These are phyloP conservation scores for human DNA, from an alignment of 2,113 vertebrate genomes.

Conservation along the genomic window DNA sequence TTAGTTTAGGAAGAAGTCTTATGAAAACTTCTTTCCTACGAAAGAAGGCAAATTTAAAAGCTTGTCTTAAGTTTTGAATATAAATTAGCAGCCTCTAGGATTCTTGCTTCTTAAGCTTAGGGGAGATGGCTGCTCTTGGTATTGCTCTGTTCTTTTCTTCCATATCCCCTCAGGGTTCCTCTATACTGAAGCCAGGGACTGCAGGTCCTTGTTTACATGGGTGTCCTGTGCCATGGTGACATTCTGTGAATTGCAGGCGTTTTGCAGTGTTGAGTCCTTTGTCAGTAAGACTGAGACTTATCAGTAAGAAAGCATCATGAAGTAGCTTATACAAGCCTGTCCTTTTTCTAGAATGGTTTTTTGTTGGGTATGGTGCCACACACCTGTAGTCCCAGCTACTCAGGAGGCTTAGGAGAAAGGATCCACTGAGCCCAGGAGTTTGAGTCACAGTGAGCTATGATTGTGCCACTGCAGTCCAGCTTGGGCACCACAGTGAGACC, in stretches of 20 bases:
- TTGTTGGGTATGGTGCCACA: neutral
- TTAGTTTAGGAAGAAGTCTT: neutral
- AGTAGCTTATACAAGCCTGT: neutral
- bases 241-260: neutral
- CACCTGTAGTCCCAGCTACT: neutral
- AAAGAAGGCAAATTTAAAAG: conserved; percentile 29
- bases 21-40: neutral
- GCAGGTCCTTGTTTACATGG: conserved; percentile 63
- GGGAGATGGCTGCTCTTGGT: conserved; percentile 66
- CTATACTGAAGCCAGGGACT: conserved; percentile 50
- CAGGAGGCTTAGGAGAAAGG: neutral
- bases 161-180: conserved; percentile 54
- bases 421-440: neutral
- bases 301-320: neutral
- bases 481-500: neutral
- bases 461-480: neutral
- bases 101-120: neutral
- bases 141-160: conserved; percentile 65
- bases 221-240: neutral
- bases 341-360: neutral
- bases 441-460: neutral
- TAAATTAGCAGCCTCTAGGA: conserved; percentile 45
- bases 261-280: conserved; percentile 23
- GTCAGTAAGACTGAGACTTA: conserved; percentile 20
- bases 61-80: conserved; percentile 10